Percentiles rank a stretch among this genome's conserved stretches.
Evolutionary conservation across 2,888 invertebrate genomes (phyloP).

Genomic region (Ramazzottius varieornatus): DNA sequence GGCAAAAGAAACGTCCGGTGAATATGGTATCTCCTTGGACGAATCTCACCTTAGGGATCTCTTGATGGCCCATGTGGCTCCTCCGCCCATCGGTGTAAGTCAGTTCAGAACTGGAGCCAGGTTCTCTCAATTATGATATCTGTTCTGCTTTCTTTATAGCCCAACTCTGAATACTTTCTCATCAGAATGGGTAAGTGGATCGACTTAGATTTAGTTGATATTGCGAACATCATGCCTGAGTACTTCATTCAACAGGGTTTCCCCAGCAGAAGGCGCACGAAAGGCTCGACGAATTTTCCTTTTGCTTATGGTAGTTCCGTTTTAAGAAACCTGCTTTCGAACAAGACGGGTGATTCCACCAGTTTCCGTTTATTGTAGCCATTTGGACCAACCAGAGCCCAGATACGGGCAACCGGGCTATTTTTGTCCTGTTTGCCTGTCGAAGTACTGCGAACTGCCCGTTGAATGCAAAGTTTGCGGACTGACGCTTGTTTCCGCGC

Average conservation of each 20-base stretch:
- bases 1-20: conserved; percentile 47
- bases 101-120: background rate
- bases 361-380: background rate
- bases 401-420: conserved; percentile 21
- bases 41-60: conserved; percentile 39
- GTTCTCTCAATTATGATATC: conserved; percentile 2
- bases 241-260: too few relatives aligned
- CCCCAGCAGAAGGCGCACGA: conserved; percentile 44
- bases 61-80: conserved; percentile 26
- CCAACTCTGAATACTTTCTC: conserved; percentile 19
- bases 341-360: too few relatives aligned
- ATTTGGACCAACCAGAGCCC: background rate
- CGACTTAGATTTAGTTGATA: background rate
- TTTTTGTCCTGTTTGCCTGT: conserved; percentile 51
- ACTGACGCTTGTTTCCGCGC: conserved; percentile 80
- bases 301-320: conserved; percentile 58
- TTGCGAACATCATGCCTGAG: too few relatives aligned
- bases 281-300: conserved; percentile 39
- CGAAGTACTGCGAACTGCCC: conserved; percentile 91
- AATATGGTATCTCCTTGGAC: conserved; percentile 56
- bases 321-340: too few relatives aligned
- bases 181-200: conserved; percentile 45
- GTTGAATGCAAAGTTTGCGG: conserved; percentile 87
- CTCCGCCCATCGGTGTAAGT: conserved; percentile 18
- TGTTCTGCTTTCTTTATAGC: conserved; percentile 12